phyloP scores from a whole-genome alignment of 2,797 vertebrate species.

The Otolemur crassicaudatus region DNA sequence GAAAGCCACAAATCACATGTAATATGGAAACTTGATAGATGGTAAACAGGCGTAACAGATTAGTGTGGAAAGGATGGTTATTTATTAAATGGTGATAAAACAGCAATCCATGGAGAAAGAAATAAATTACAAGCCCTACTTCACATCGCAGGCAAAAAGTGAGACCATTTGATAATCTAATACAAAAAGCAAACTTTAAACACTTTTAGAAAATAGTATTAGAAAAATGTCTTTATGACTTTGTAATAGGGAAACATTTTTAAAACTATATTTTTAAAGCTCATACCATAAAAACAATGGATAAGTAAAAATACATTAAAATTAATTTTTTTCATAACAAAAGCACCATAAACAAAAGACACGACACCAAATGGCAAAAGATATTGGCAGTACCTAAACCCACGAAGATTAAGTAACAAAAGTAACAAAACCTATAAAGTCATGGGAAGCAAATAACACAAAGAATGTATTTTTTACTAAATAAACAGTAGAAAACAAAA shows the following conservation, averaged over 20 bases:
- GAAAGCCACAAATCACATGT: neutral
- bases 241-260: neutral
- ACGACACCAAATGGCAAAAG: neutral
- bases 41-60: neutral
- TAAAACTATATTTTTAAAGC: conserved; percentile 10
- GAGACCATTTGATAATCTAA: neutral
- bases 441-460: neutral
- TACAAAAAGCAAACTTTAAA: neutral
- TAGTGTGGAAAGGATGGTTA: neutral
- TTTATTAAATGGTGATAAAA: neutral
- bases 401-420: neutral
- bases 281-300: neutral
- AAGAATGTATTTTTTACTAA: conserved; percentile 11
- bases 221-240: neutral
- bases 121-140: neutral
- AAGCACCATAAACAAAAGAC: neutral
- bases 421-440: neutral
- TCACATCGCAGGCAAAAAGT: neutral
- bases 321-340: neutral
- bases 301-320: conserved; percentile 19
- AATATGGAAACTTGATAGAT: neutral
- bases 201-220: neutral
- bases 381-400: conserved; percentile 3
- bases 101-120: neutral
- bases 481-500: neutral